Percentiles rank a stretch among this genome's conserved stretches.
Evolutionary conservation across 2,888 invertebrate species (phyloP).

Genomic region (Andrena marginata): DNA sequence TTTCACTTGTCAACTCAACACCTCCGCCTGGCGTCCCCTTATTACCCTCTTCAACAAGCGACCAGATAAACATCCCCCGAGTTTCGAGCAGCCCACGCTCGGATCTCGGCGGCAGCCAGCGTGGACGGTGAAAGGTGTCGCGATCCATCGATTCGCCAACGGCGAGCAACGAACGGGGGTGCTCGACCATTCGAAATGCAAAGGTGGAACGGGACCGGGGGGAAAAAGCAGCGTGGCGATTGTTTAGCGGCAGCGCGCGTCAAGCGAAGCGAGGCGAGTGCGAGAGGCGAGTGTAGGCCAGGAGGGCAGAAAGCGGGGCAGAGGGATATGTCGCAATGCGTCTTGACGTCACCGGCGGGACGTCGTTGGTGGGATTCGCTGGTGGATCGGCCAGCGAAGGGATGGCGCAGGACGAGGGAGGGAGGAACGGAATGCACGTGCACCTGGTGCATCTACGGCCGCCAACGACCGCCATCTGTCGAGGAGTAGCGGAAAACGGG

Average conservation of each 20-base stretch:
- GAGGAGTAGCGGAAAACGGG: slow-evolving; percentile 17
- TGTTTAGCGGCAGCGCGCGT: slow-evolving; percentile 43
- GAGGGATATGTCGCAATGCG: slow-evolving; percentile 83
- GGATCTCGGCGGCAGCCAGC: neutral
- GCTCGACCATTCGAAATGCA: slow-evolving; percentile 22
- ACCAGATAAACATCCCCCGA: too few relatives aligned
- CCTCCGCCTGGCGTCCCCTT: too few relatives aligned
- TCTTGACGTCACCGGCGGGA: slow-evolving; percentile 82
- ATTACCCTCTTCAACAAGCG: too few relatives aligned
- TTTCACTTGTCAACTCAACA: too few relatives aligned
- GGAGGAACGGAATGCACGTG: slow-evolving; percentile 69
- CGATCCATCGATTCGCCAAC: slow-evolving; percentile 22
- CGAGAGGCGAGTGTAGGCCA: slow-evolving; percentile 25
- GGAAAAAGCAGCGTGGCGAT: slow-evolving; percentile 23
- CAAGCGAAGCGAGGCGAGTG: slow-evolving; percentile 29
- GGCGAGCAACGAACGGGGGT: slow-evolving; percentile 1
- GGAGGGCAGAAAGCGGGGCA: slow-evolving; percentile 64
- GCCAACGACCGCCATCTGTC: slow-evolving; percentile 66
- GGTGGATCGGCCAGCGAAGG: slow-evolving; percentile 63
- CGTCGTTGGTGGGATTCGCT: slow-evolving; percentile 78
- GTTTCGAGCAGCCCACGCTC: neutral
- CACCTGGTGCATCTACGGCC: slow-evolving; percentile 63
- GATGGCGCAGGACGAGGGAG: slow-evolving; percentile 50
- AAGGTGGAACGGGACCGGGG: neutral
- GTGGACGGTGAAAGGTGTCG: neutral